These are phyloP conservation scores for Philantomba maxwellii DNA, from an alignment of 2,113 vertebrate species.

Conservation along the genomic window DNA sequence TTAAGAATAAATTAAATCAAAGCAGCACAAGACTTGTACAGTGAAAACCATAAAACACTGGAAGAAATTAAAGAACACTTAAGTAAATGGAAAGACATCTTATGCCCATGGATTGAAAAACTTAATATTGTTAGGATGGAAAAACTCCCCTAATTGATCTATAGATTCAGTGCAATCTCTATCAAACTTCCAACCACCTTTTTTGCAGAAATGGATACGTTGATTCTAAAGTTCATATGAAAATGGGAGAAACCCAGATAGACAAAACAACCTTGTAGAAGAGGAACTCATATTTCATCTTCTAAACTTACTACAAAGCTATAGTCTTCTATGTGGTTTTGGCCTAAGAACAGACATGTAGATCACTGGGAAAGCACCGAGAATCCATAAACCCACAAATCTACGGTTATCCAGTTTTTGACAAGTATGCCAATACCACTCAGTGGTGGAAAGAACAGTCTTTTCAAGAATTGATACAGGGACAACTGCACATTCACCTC, in stretches of 20 bases:
- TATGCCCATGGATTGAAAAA: not conserved
- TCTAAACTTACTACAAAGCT: not conserved
- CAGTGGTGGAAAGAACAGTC: not conserved
- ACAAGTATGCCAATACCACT: not conserved
- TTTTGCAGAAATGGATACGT: not conserved
- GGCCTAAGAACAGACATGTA: not conserved
- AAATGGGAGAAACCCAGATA: not conserved
- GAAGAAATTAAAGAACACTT: not conserved
- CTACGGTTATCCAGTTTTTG: not conserved
- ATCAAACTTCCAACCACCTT: not conserved
- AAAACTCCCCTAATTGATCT: not conserved
- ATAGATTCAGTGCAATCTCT: not conserved
- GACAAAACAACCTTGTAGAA: not conserved
- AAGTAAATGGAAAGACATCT: not conserved
- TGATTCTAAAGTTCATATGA: not conserved
- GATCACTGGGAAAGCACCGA: not conserved
- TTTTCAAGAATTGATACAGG: not conserved
- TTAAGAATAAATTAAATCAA: not conserved
- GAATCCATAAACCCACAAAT: not conserved
- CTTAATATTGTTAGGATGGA: not conserved
- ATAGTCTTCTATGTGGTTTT: not conserved
- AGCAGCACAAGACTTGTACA: not conserved
- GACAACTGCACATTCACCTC: not conserved
- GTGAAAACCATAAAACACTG: not conserved
- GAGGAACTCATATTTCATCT: not conserved